Evolutionary conservation across 2,113 vertebrate genomes (phyloP), one percentile per base, ranked within the genome.

Genomic region (Oriolus oriolus): DNA sequence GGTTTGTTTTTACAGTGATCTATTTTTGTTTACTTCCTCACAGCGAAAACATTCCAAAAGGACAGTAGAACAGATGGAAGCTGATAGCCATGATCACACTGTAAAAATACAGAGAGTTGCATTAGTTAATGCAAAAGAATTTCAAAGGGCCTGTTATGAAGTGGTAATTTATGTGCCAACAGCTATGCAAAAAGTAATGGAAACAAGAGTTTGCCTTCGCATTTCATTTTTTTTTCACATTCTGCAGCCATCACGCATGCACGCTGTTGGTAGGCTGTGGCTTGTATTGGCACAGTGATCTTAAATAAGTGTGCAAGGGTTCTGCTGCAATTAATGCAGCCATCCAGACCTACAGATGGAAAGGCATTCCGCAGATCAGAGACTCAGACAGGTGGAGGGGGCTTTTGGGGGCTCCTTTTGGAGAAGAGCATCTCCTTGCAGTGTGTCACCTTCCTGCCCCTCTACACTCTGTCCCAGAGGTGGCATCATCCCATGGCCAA

Each of bases 21-120:
- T 95, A 71, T 96, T 95, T 96, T 89, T 96, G 84, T 96, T 96
- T 95, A 93, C 74, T 79, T 93, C 90, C 83, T 95, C 41, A 8
- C 60, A 84, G 95, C 23, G 26, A 49, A 90, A 95, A 84, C 91
- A 87, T 87, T 90, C 85, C 86, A 90, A 84, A 65, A 87, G 88
- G 92, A 93, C 37, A 89, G 86, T 84, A 54, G 76, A 90, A 68
- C 88, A 87, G 90, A 93, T 96, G 95, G 92, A 90, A 96, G 75
- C 73, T 45, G 86, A 95, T 96, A 95, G 88, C 86, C 63, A 10
- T 35, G 86, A 71, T 68, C 53, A 2, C 52, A 14, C 93, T 90
- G 65, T 73, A 73, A 87, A 93, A 95, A 92, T 89, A 92, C 53
- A 37, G 65, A 7, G 3, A 57, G 69, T 47, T 10, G 5, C n/a